Base-by-base conservation (phyloP, 1,140 invertebrate genomes). In the Brachionus sp. region DNA sequence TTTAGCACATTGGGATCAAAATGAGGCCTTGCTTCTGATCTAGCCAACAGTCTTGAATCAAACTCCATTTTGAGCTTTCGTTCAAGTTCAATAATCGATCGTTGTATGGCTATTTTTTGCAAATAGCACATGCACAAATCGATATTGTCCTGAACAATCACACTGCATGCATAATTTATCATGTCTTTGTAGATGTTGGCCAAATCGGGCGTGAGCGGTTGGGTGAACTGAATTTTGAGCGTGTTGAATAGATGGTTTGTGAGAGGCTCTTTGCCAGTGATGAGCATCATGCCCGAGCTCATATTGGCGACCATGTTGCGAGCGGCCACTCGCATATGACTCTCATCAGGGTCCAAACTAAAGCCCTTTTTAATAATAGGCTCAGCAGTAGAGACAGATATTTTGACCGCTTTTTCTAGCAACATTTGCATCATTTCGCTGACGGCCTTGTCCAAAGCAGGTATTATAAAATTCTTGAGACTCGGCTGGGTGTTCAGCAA, bases 291-390 rank as follows among this genome's bases (percentile, higher is more conserved):
- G 37, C 96, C 96, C 57, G 96, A 95, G 1, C 95, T 97, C 85
- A 99, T 90, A 88, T 97, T 95, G 12, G 97, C 91, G 78, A 97
- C 95, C 95, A 99, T 97, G 86, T 95, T 94, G 87, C 98, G 95
- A 0, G 96, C 95, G 4, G 95, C 95, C 0, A 92, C 92, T 29
- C 96, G 91, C 93, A 99, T 95, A 78, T 95, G 91, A 6, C 92
- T 91, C 87, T 99, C 97, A 84, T 99, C 97, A 0, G 94, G 93
- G 88, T 99, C 97, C 42, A 99, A 88, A 0, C 96, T 95, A 90
- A 99, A 99, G 89, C 99, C 98, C 88, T 99, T 99, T 78, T 95
- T 93, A 64, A 98, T 93, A 39, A 98, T 95, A 88, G 96, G 93
- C 87, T 99, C 97, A 86, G 95, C 96, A 0, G 96, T 98, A 35